Percentiles rank a stretch among this genome's conserved stretches.
These are phyloP conservation scores for Caenorhabditis sp. DNA, from an alignment of 2,888 invertebrate genomes.

Conservation along the genomic window DNA sequence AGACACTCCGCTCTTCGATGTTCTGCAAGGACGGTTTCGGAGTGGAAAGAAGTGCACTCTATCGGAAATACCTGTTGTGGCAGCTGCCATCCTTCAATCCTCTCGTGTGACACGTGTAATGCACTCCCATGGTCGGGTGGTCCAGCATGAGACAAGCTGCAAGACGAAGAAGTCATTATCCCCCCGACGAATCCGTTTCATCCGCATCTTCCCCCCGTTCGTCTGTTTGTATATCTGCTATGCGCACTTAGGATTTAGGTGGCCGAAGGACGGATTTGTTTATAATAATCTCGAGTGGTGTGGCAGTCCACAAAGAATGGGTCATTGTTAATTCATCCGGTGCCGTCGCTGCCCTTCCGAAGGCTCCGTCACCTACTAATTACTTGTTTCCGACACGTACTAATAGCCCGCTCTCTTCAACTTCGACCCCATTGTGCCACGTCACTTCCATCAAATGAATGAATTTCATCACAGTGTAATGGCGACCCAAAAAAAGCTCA, in stretches of 20 bases:
- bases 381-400: constrained; percentile 33
- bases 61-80: constrained; percentile 29
- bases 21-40: constrained; percentile 26
- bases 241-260: constrained; percentile 47
- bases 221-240: constrained; percentile 41
- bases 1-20: constrained; percentile 62
- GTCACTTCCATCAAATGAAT: constrained; percentile 13
- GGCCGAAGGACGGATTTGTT: constrained; percentile 45
- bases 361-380: constrained; percentile 22
- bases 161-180: constrained; percentile 31
- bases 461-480: too few relatives aligned
- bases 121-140: constrained; percentile 67
- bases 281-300: constrained; percentile 54
- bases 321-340: constrained; percentile 42
- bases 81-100: constrained; percentile 59
- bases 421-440: constrained; percentile 5
- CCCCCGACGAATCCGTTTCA: constrained; percentile 2
- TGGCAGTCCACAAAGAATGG: constrained; percentile 33
- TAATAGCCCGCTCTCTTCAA: not conserved
- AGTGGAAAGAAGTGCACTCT: not conserved
- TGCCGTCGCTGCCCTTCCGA: not conserved
- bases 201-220: constrained; percentile 9
- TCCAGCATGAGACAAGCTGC: constrained; percentile 68
- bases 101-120: constrained; percentile 66
- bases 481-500: constrained; percentile 13